Conservation (phyloP, 2,113 vertebrate species). For the Poecile atricapillus region DNA sequence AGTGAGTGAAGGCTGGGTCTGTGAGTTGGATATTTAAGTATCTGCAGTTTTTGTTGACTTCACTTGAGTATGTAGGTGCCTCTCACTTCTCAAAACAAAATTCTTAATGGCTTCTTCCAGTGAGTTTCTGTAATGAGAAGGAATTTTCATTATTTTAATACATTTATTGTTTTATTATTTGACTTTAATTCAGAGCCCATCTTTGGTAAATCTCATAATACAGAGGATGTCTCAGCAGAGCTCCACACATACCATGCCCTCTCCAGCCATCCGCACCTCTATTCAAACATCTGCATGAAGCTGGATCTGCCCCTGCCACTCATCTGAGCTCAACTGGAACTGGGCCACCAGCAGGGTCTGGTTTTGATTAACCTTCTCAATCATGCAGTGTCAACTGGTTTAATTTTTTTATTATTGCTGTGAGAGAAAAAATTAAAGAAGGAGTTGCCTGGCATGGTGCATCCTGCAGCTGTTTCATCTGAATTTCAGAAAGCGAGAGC, state of each 20-base stretch:
- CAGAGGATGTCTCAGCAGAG: background rate
- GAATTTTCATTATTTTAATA: background rate
- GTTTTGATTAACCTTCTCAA: constrained; percentile 39
- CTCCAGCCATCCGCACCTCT: background rate
- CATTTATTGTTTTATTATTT: background rate
- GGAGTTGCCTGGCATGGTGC: constrained; percentile 19
- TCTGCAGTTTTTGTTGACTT: background rate
- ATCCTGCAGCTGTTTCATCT: constrained; percentile 49
- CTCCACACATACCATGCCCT: background rate
- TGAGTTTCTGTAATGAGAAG: background rate
- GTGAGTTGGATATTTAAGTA: background rate
- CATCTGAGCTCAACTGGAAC: background rate
- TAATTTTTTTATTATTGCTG: constrained; percentile 29
- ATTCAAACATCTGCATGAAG: background rate
- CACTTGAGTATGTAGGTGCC: background rate
- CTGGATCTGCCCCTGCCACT: background rate
- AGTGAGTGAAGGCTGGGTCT: background rate
- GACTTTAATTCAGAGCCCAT: background rate
- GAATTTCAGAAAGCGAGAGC: background rate
- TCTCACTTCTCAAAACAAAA: background rate
- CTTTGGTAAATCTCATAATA: background rate
- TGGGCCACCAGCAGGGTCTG: background rate
- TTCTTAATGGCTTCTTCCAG: background rate
- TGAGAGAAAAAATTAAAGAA: constrained; percentile 29
- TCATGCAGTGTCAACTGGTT: background rate